Evolutionary conservation across 1,140 invertebrate species (phyloP).

Genomic region (Heliconius hewitsoni): DNA sequence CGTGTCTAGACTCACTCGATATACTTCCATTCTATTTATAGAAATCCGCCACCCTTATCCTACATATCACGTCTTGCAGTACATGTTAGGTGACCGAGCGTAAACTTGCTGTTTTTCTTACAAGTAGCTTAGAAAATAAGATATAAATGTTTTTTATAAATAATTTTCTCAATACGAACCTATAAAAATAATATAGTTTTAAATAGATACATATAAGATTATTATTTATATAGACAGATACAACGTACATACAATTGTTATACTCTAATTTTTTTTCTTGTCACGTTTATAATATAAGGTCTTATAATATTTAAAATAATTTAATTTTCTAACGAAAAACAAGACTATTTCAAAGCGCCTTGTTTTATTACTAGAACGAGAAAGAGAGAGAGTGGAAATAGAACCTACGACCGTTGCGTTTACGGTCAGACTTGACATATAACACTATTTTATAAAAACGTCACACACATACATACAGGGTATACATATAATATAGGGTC

Average conservation of each 20-base stretch:
- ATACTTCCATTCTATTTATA: not conserved
- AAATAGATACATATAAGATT: no score
- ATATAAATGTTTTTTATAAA: no score
- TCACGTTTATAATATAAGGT: no score
- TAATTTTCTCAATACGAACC: no score
- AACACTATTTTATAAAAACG: not conserved
- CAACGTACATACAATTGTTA: no score
- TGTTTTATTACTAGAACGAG: not conserved
- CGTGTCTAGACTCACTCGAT: not conserved
- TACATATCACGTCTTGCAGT: conserved; percentile 2
- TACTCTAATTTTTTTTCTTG: no score
- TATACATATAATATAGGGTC: no score
- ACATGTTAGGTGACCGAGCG: not conserved
- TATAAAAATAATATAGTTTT: no score
- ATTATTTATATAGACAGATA: no score
- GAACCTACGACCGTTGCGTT: not conserved
- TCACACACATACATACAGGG: not conserved
- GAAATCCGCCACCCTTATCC: not conserved
- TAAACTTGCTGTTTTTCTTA: not conserved
- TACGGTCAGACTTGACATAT: not conserved
- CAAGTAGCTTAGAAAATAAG: not conserved
- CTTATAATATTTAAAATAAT: no score
- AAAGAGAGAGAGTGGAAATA: not conserved
- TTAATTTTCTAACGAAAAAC: no score
- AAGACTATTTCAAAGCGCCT: no score